phyloP scores from a whole-genome alignment of 2,888 invertebrate species.

The Plemyria rubiginata region DNA sequence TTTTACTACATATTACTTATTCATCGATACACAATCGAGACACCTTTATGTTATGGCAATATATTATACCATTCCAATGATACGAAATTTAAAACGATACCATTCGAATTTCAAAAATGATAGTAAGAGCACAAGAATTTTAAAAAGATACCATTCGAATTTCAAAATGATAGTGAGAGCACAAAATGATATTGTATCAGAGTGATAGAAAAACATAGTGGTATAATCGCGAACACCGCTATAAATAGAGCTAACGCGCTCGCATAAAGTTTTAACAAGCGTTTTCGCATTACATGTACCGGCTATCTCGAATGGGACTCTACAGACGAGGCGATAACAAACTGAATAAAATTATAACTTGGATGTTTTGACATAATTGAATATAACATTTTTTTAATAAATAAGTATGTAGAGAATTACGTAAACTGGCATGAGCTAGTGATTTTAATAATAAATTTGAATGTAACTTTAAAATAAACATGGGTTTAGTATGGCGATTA shows the following conservation, averaged over 20 bases:
- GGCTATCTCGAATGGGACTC: slow-evolving; percentile 26
- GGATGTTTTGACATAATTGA: neutral
- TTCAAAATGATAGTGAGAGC: slow-evolving; percentile 7
- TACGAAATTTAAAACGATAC: slow-evolving; percentile 1
- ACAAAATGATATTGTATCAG: slow-evolving; percentile 23
- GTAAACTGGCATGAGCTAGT: no score
- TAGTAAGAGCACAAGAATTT: neutral
- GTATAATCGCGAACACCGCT: slow-evolving; percentile 29
- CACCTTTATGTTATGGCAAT: neutral
- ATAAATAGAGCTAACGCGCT: slow-evolving; percentile 38
- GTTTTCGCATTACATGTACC: slow-evolving; percentile 39
- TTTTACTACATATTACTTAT: slow-evolving; percentile 2
- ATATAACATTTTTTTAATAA: neutral
- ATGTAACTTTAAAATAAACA: no score
- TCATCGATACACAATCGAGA: neutral
- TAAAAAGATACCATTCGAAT: no score
- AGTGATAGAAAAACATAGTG: slow-evolving; percentile 34
- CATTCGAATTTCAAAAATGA: neutral
- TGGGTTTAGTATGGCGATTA: no score
- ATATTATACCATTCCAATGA: neutral
- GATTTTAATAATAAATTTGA: no score
- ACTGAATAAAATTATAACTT: neutral
- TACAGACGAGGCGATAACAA: slow-evolving; percentile 25
- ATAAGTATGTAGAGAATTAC: neutral
- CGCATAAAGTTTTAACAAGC: slow-evolving; percentile 46